Evolutionary conservation across 2,113 vertebrate species (phyloP), one percentile per base, ranked within the genome.

Genomic region (Hipposideros armiger): DNA sequence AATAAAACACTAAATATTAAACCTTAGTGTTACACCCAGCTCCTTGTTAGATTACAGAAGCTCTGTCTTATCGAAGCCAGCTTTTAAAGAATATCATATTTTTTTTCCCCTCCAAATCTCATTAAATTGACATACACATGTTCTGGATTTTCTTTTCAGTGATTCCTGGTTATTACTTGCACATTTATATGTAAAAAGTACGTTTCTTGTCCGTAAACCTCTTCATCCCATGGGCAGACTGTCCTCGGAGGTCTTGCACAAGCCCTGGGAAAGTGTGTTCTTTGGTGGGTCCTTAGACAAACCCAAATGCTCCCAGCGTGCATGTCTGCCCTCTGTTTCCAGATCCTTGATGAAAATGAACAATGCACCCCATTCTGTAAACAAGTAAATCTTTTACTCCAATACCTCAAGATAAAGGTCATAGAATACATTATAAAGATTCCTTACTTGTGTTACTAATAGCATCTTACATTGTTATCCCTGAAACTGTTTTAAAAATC

Each of bases 1-100:
- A 98, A 92, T 91, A 86, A 96, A 92, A 97, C n/a, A 97, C 80
- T 97, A 94, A 98, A 97, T 97, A 97, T 98, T 97, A 98, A 96
- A 96, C 96, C 96, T 97, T 60, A 93, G 89, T 93, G 32, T 98
- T 95, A 95, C 86, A 95, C 58, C 76, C 91, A 64, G 62, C 67
- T 97, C 69, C 95, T 97, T 86, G 93, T 97, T 96, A 98, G 98
- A 97, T 91, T 96, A 94, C 56, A 74, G 92, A 50, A 9, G 47
- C 47, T 50, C 47, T 50, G 47, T 50, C 47, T 11, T 50, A 11
- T 11, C 13, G 47, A 50, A 50, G 47, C 47, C 47, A 50, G 47
- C 22, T 60, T 60, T 50, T 50, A 80, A 97, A 97, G 73, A 87
- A 36, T 42, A 96, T 95, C 74, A 76, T 91, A 93, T 96, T 78